Conservation (phyloP, 2,797 vertebrate species). For the Phataginus tetradactyla region DNA sequence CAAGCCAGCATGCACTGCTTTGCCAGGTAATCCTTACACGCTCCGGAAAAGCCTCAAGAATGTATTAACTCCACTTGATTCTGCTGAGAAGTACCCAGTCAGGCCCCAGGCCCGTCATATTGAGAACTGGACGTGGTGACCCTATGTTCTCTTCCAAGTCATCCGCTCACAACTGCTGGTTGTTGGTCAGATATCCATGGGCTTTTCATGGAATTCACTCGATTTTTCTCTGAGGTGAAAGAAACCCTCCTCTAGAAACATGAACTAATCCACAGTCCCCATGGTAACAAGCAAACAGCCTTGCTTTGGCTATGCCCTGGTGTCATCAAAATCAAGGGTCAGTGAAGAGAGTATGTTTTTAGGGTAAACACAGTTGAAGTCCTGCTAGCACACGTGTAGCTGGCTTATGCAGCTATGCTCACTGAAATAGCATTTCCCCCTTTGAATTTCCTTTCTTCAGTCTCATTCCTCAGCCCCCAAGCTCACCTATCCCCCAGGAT, state of each 20-base stretch:
- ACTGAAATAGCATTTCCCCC: neutral
- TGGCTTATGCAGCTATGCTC: neutral
- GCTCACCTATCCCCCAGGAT: neutral
- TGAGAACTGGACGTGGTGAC: neutral
- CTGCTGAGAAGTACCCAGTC: neutral
- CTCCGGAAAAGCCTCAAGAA: constrained; percentile 19
- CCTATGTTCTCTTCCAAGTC: neutral
- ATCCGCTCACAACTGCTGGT: neutral
- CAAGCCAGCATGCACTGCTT: constrained; percentile 51
- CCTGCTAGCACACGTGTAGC: neutral
- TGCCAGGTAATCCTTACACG: constrained; percentile 52
- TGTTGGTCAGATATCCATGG: neutral
- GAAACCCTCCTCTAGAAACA: constrained; percentile 2
- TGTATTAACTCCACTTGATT: neutral
- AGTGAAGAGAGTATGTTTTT: neutral
- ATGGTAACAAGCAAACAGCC: neutral
- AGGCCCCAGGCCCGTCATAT: neutral
- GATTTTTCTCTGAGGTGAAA: constrained; percentile 43
- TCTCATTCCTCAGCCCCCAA: neutral
- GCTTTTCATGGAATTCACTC: neutral
- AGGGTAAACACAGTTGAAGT: neutral
- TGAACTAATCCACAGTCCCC: neutral
- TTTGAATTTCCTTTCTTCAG: constrained; percentile 3
- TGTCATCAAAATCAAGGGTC: neutral
- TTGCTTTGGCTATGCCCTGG: neutral